Base-by-base conservation (phyloP, 1,140 invertebrate species). In the Cecropterus lyciades region DNA sequence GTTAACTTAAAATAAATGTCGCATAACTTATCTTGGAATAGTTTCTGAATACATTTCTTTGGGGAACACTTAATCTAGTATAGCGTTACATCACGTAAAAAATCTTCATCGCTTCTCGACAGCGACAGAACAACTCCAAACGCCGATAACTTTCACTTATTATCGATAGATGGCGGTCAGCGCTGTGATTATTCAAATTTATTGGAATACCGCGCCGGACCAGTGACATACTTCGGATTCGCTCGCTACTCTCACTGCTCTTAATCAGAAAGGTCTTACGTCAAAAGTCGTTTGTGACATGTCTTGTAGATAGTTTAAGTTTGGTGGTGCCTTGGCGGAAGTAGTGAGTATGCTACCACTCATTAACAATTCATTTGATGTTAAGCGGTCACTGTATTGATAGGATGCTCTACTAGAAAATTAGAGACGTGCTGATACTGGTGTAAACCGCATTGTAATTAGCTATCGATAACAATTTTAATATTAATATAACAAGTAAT, bases 161-260 rank as follows among this genome's bases (percentile, higher is more conserved):
- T 62, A 62, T 62, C 59, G 59, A 62, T 62, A 62, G 59, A 40
- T 60, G 57, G 57, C 48, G 59, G 59, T 63, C 59, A 42, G 20
- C 45, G 45, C 10, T 27, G 59, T 40, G 48, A 63, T 63, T 63
- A 63, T 63, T 63, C 30, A 63, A 63, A 63, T 63, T 63, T 63
- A 63, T 63, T 63, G 59, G 59, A 63, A 63, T 63, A 63, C 59
- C 59, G 59, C 46, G 59, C 6, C 59, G 27, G 14, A 11, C 46
- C 16, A 20, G 30, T 63, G 59, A 20, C 59, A 42, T 16, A 63
- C 33, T 52, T 24, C 59, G n/a, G 49, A 3, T 20, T 15, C 43
- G 17, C 9, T 16, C 27, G 2, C n/a, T n/a, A 49, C 57, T 62
- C 43, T 62, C 45, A 62, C 45, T 49, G 30, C 16, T 62, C 15